Conservation (phyloP, 92 coral and sea anemone genomes). For the Epizoanthus illoricatus region DNA sequence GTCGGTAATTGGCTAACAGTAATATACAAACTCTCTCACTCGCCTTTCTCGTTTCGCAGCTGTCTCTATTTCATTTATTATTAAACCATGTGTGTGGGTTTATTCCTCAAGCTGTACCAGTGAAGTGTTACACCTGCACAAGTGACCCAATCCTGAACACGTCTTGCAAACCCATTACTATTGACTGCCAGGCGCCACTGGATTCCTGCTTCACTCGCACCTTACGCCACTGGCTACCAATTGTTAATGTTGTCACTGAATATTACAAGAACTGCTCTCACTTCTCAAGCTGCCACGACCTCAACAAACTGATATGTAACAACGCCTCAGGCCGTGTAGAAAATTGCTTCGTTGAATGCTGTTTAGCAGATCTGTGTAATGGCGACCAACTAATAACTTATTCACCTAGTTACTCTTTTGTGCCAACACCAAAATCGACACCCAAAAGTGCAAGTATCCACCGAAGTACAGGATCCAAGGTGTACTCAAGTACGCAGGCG, state of each 20-base stretch:
- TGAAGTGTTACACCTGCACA: constrained; percentile 37
- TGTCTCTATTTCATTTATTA: not conserved
- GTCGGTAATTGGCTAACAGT: not conserved
- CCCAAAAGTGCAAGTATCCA: not conserved
- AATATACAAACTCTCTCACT: not conserved
- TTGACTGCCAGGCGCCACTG: constrained; percentile 31
- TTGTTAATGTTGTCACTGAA: constrained; percentile 23
- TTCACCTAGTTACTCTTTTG: not conserved
- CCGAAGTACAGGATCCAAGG: not conserved
- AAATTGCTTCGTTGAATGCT: constrained; percentile 55
- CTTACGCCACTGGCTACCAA: constrained; percentile 17
- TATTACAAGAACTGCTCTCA: constrained; percentile 30
- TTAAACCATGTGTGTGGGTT: not conserved
- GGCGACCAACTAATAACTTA: constrained; percentile 26
- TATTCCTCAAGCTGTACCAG: constrained; percentile 11
- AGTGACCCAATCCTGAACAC: not conserved
- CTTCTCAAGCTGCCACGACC: constrained; percentile 4
- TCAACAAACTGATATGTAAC: constrained; percentile 4
- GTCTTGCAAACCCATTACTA: constrained; percentile 24
- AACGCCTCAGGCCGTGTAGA: constrained; percentile 6
- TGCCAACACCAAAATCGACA: not conserved
- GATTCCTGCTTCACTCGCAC: constrained; percentile 45
- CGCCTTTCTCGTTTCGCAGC: not conserved
- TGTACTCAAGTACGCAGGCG: not conserved
- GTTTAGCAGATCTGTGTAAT: constrained; percentile 69